phyloP scores from a whole-genome alignment of 2,113 vertebrate genomes.

The Regulus satrapa region DNA sequence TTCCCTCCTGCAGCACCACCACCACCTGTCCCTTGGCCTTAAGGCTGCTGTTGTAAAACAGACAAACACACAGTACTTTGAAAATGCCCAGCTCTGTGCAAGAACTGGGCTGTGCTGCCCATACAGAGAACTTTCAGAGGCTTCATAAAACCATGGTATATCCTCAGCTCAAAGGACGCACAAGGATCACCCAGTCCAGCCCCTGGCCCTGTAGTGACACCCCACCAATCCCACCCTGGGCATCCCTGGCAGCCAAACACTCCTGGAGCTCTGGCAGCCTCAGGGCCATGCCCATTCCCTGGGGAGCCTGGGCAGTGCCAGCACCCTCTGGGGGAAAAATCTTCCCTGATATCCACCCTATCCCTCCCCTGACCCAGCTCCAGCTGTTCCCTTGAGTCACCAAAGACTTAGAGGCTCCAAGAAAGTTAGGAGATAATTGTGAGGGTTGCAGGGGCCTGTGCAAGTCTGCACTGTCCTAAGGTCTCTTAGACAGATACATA shows the following conservation, averaged over 20 bases:
- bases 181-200: background rate
- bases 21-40: background rate
- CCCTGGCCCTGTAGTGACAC: fast-evolving
- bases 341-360: background rate
- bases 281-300: fast-evolving
- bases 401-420: background rate
- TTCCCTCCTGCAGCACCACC: background rate
- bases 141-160: background rate
- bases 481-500: background rate
- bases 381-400: fast-evolving
- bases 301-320: background rate
- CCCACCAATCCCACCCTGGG: background rate
- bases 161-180: background rate
- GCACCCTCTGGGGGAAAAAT: background rate
- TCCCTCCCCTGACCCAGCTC: background rate
- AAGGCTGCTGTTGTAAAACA: background rate
- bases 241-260: fast-evolving
- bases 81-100: background rate
- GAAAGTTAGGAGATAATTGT: background rate
- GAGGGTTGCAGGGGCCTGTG: background rate
- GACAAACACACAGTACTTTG: background rate
- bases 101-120: background rate
- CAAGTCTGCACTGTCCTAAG: background rate
- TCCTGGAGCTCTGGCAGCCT: background rate
- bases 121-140: background rate